Evolutionary conservation across 2,113 vertebrate genomes (phyloP), one percentile per base, ranked within the genome.

Genomic region (Natator depressus): DNA sequence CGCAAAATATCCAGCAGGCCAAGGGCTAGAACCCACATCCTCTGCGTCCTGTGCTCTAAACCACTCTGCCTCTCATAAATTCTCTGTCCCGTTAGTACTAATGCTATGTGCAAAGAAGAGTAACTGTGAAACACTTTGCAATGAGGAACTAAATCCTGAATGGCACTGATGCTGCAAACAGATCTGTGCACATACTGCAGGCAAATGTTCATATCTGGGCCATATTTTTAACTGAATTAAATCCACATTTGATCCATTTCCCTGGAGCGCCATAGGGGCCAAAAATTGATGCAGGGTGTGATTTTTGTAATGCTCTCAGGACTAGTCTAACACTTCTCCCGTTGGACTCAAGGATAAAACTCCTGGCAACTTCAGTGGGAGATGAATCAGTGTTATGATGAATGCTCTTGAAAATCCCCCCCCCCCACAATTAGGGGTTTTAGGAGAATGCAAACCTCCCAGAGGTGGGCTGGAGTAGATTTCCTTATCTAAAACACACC

Each of bases 241-340:
- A 94, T 91, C 6, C 87, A 31, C 89, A 82, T 91, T 91, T 93
- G 50, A 89, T 96, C 87, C 80, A 85, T 84, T 91, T 94, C 38
- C 38, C 95, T 82, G 85, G 47, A 82, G 90, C 59, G 89, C 91
- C 42, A 0, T 82, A 55, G 42, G 85, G 46, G 51, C 49, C 0
- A 1, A 87, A 93, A 94, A 9, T 22, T 80, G 90, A 94, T 14
- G 11, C 35, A 69, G 8, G 3, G 31, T 84, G 86, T 16, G 35
- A 90, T 90, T 78, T 93, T 53, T 25, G 79, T 47, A 31, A 83
- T 90, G 10, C 75, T 83, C n/a, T 17, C 14, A 42, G 5, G 8
- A 14, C 20, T 78, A 29, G n/a, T 49, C 12, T 92, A 50, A 69
- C 51, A 42, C 31, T 9, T 89, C 3, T 91, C 27, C 62, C 82